phyloP scores from a whole-genome alignment of 1,140 invertebrate genomes.

The Mycetomoellerius zeteki region DNA sequence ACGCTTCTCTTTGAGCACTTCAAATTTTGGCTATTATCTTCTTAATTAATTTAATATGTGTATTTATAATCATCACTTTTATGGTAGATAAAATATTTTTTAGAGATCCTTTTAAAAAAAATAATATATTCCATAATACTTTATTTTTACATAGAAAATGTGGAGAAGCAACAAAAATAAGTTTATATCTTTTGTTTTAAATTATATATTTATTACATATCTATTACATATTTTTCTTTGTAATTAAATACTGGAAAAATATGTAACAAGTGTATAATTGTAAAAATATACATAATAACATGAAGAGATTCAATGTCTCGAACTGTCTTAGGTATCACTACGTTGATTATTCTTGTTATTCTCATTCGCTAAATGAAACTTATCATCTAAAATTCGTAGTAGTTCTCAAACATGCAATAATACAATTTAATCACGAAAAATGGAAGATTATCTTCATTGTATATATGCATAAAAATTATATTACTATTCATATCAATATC shows the following conservation, averaged over 20 bases:
- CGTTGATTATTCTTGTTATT: slow-evolving; percentile 59
- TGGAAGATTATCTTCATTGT: slow-evolving; percentile 83
- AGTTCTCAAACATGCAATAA: slow-evolving; percentile 70
- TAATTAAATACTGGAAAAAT: slow-evolving; percentile 20
- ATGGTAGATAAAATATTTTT: neutral
- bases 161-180: neutral
- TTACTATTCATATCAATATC: slow-evolving; percentile 86
- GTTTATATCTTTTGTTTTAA: neutral
- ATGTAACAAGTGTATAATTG: neutral
- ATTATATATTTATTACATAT: slow-evolving; percentile 12
- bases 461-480: slow-evolving; percentile 83
- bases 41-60: slow-evolving; percentile 17
- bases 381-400: slow-evolving; percentile 59
- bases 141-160: neutral
- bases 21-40: neutral
- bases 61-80: neutral
- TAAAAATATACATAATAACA: slow-evolving; percentile 37
- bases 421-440: slow-evolving; percentile 71
- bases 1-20: neutral
- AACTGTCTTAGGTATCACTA: slow-evolving; percentile 68
- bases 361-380: slow-evolving; percentile 78
- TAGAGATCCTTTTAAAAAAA: neutral
- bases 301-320: slow-evolving; percentile 75
- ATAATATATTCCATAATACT: neutral
- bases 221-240: neutral